Evolutionary conservation across 2,113 vertebrate species (phyloP).

Genomic region (Eurystomus gularis): DNA sequence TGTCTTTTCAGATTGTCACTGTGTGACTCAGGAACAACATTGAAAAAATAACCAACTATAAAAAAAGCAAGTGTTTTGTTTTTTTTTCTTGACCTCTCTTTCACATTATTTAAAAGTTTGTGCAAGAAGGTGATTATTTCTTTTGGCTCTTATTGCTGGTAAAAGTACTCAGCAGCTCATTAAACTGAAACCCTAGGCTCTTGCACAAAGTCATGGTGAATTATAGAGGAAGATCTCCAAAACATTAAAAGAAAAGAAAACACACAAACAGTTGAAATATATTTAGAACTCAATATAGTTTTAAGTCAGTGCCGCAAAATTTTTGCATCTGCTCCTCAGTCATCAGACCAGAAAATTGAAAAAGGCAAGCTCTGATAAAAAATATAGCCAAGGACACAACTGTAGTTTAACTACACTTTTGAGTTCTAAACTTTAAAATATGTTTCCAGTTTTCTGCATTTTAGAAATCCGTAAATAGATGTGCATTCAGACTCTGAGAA

Average conservation of each 20-base stretch:
- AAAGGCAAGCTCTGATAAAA: slow-evolving; percentile 60
- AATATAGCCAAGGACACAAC: not conserved
- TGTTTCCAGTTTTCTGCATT: slow-evolving; percentile 14
- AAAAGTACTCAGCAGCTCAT: not conserved
- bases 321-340: not conserved
- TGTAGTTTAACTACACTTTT: slow-evolving; percentile 60
- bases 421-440: slow-evolving; percentile 55
- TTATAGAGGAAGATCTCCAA: not conserved
- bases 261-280: not conserved
- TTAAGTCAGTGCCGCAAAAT: not conserved
- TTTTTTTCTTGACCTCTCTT: not conserved
- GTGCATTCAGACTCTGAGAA: not conserved
- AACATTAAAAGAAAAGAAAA: not conserved
- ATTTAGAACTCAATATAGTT: not conserved
- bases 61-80: not conserved
- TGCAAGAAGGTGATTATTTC: not conserved
- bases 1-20: not conserved
- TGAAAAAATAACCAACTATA: not conserved
- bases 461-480: slow-evolving; percentile 6
- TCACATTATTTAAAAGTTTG: not conserved
- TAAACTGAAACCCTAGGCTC: not conserved
- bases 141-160: not conserved
- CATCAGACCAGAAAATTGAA: slow-evolving; percentile 67
- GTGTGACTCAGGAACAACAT: not conserved
- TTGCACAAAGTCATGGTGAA: not conserved